phyloP scores from a whole-genome alignment of 2,113 vertebrate genomes.

The Phyllopteryx taeniolatus region DNA sequence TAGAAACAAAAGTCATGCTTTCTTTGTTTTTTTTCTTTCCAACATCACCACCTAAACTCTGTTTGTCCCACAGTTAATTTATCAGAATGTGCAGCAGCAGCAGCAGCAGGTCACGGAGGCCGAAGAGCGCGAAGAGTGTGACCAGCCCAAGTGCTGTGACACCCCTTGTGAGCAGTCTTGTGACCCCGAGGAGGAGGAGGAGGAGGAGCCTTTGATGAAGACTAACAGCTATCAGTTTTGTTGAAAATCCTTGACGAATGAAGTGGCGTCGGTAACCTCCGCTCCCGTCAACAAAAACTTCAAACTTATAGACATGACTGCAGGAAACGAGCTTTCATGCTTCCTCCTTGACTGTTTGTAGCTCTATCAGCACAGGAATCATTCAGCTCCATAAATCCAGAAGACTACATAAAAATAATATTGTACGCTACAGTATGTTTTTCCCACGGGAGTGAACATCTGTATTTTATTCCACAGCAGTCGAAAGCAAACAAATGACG shows the following conservation, averaged over 20 bases:
- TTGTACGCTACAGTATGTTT: background rate
- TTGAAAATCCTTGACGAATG: constrained; percentile 60
- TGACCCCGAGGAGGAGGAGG: constrained; percentile 76
- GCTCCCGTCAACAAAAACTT: constrained; percentile 33
- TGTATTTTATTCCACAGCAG: background rate
- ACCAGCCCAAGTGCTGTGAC: constrained; percentile 72
- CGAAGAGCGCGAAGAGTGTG: constrained; percentile 67
- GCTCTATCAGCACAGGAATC: background rate
- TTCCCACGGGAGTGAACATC: background rate
- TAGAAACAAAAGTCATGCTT: background rate
- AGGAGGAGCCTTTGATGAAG: constrained; percentile 79
- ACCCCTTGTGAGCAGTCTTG: constrained; percentile 83
- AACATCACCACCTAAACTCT: constrained; percentile 8
- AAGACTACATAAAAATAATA: background rate
- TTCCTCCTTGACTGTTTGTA: constrained; percentile 2
- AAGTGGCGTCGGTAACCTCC: background rate
- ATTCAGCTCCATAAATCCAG: constrained; percentile 1
- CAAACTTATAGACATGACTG: background rate
- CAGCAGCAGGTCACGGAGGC: constrained; percentile 51
- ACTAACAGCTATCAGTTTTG: constrained; percentile 96
- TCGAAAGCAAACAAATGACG: background rate
- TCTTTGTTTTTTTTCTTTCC: background rate
- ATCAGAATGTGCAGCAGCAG: constrained; percentile 66
- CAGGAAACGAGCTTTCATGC: constrained; percentile 13
- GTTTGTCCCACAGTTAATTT: constrained; percentile 50